Evolutionary conservation across 2,797 vertebrate species (phyloP).

Genomic region (Hydrophis major): DNA sequence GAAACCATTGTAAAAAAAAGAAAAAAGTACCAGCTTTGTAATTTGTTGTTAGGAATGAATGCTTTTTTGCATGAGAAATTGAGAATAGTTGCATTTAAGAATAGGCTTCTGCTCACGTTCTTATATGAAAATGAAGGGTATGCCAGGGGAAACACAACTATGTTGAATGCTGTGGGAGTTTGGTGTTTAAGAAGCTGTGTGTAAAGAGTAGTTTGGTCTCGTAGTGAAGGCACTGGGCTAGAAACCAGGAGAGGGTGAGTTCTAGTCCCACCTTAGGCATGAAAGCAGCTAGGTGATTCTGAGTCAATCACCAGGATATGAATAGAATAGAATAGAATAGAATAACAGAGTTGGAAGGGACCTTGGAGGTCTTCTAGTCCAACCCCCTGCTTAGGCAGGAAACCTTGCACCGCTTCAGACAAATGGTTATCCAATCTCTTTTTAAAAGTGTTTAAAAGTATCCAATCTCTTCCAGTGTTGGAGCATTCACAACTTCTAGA

Average conservation of each 20-base stretch:
- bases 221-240: neutral
- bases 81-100: neutral
- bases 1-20: neutral
- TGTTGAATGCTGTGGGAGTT: neutral
- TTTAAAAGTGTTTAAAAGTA: no score
- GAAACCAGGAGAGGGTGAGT: neutral
- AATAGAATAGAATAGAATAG: no score
- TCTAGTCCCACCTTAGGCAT: neutral
- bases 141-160: neutral
- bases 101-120: neutral
- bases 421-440: no score
- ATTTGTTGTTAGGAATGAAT: neutral
- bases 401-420: no score
- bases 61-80: neutral
- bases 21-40: neutral
- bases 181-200: neutral
- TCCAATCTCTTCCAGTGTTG: no score
- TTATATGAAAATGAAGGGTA: neutral
- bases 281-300: neutral
- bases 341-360: no score
- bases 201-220: no score
- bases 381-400: no score
- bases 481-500: no score
- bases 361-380: no score
- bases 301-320: neutral